Percentiles rank a stretch among this genome's conserved stretches.
phyloP scores from a whole-genome alignment of 1,140 invertebrate genomes.

The Lamellibrachia luymesi region DNA sequence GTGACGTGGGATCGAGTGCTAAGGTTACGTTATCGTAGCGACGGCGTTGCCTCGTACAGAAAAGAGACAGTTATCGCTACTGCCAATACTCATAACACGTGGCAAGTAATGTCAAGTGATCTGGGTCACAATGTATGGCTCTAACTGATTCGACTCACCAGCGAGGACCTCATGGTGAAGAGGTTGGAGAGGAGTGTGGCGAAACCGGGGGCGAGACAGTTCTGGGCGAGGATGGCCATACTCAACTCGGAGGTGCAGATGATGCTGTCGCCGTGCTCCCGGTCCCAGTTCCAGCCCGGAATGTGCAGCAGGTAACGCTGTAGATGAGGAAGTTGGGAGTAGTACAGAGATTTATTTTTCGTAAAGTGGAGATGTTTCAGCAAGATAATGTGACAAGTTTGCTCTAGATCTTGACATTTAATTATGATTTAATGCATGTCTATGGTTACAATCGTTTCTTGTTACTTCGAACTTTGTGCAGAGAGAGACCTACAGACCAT shows the following conservation, averaged over 20 bases:
- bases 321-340: background rate
- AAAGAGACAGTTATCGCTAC: too few species aligned
- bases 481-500: too few species aligned
- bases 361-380: too few species aligned
- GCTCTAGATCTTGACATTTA: background rate
- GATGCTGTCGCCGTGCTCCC: slow-evolving; percentile 94
- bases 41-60: too few species aligned
- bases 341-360: background rate
- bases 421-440: too few species aligned
- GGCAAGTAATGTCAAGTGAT: too few species aligned
- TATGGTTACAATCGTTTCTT: too few species aligned
- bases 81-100: too few species aligned
- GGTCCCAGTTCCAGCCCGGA: slow-evolving; percentile 84
- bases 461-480: too few species aligned
- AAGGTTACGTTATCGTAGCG: too few species aligned
- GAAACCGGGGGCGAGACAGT: slow-evolving; percentile 93
- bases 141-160: background rate
- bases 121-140: too few species aligned
- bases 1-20: too few species aligned
- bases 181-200: slow-evolving; percentile 99
- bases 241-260: slow-evolving; percentile 76
- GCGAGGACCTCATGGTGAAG: slow-evolving; percentile 28
- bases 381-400: background rate
- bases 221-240: slow-evolving; percentile 91
- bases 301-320: slow-evolving; percentile 76